Evolutionary conservation across 2,113 vertebrate species (phyloP), one percentile per base, ranked within the genome.

Genomic region (Xenopus borealis): DNA sequence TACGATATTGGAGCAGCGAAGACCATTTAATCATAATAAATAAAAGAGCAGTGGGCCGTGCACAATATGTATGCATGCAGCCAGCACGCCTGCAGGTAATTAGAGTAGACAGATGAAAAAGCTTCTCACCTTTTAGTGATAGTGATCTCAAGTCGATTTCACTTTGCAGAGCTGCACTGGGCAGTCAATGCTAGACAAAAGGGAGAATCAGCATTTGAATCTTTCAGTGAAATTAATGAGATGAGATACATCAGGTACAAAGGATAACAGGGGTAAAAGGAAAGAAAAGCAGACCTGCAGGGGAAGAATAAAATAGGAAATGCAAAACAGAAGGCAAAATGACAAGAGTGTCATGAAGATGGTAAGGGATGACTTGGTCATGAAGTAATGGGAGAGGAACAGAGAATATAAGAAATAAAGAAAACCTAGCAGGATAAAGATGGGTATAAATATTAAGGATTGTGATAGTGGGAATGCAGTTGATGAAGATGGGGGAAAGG

Each of bases 1-100:
- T 17, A 1, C 53, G 53, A 0, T 55, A 55, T 16, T 55, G 17
- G 16, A 55, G 53, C 53, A 55, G 53, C 18, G 53, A 55, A 55
- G 17, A 55, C 17, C 53, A 55, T 55, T 55, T 55, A 55, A 55
- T 55, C 53, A 55, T 55, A 55, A 55, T 55, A 55, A 55, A 55
- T 55, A 55, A 55, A 55, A 18, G 17, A 55, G 53, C 53, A 55
- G 53, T 55, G 53, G 53, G 53, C 53, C 53, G 18, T 55, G 53
- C 17, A 55, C 8, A 55, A 55, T 55, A 55, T 55, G 53, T 55
- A 17, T 55, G 53, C 53, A 55, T 55, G 6, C 53, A 55, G 53
- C 17, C 53, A 55, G 16, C 9, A 7, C 17, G 12, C 16, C 17
- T 55, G 53, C 17, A n/a, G 53, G 53, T 55, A 55, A 55, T 55